Conservation (phyloP, 2,797 vertebrate species). For the Cyprinella venusta region DNA sequence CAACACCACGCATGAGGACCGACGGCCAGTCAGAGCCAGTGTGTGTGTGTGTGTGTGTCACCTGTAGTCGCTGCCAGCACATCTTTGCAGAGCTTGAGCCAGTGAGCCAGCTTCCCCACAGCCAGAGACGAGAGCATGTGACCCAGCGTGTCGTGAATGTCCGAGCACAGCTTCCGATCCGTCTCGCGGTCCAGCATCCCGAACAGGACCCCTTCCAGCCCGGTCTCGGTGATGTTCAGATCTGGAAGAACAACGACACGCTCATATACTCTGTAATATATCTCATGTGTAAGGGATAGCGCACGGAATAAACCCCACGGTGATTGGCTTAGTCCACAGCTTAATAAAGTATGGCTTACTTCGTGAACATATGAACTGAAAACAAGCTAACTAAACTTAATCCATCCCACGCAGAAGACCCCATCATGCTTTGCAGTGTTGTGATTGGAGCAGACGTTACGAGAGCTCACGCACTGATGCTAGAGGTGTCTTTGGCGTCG, state of each 20-base stretch:
- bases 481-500: constrained; percentile 83
- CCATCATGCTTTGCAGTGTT: no score
- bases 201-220: constrained; percentile 95
- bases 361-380: no score
- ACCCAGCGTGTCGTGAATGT: constrained; percentile 97
- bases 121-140: constrained; percentile 98
- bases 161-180: constrained; percentile 93
- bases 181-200: constrained; percentile 98
- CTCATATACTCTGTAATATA: no score
- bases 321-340: no score
- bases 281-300: no score
- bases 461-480: constrained; percentile 79
- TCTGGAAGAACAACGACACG: constrained; percentile 71
- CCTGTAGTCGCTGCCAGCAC: constrained; percentile 96
- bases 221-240: constrained; percentile 93
- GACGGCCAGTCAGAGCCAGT: neutral
- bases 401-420: no score
- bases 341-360: no score
- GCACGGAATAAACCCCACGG: no score
- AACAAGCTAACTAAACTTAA: no score
- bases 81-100: constrained; percentile 98
- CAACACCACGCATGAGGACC: neutral
- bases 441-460: no score
- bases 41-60: constrained; percentile 55
- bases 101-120: constrained; percentile 95